Conservation (phyloP, 2,888 invertebrate genomes). For the Chironomus tentans region DNA sequence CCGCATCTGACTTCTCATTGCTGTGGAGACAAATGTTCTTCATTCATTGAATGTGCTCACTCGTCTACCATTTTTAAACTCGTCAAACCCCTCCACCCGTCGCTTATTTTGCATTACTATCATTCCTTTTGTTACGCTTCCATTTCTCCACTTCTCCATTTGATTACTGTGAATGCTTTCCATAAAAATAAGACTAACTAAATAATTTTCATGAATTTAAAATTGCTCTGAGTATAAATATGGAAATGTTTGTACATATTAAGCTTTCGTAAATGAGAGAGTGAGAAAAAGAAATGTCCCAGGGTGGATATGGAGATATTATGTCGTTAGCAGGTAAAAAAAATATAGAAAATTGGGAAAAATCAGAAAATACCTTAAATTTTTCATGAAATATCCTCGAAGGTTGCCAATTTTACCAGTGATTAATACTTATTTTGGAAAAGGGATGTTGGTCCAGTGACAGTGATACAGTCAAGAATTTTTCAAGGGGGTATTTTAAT, state of each 20-base stretch:
- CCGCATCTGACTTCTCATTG: not conserved
- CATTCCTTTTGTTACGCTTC: not conserved
- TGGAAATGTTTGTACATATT: not conserved
- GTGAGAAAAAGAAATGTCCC: too few relatives aligned
- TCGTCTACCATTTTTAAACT: not conserved
- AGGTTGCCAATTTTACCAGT: too few relatives aligned
- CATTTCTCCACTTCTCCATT: not conserved
- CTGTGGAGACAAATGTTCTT: not conserved
- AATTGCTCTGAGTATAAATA: constrained; percentile 3
- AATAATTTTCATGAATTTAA: constrained; percentile 16
- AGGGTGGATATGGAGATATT: too few relatives aligned
- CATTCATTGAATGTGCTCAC: not conserved
- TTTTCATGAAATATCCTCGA: too few relatives aligned
- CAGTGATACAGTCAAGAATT: too few relatives aligned
- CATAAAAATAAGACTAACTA: not conserved
- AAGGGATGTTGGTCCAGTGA: too few relatives aligned
- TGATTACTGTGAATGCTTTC: not conserved
- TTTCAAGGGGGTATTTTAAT: too few relatives aligned
- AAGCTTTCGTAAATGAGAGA: not conserved
- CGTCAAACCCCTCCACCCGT: not conserved
- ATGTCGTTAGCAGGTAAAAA: too few relatives aligned
- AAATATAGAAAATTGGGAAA: too few relatives aligned
- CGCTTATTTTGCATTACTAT: not conserved
- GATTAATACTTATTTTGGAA: too few relatives aligned
- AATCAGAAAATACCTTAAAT: too few relatives aligned